Evolutionary conservation across 1,140 invertebrate species (phyloP), one percentile per base, ranked within the genome.

Genomic region (Zaprionus capensis): DNA sequence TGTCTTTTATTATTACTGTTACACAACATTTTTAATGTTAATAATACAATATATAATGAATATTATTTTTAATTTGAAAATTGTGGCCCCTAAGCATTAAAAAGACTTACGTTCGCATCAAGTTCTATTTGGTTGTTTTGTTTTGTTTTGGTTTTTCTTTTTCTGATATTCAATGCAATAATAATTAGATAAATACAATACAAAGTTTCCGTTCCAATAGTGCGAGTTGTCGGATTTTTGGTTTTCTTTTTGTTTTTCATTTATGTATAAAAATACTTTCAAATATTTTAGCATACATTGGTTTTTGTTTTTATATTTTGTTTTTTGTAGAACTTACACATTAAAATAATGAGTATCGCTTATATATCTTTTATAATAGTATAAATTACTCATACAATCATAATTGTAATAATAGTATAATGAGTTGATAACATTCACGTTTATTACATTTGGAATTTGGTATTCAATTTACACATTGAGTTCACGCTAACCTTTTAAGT

Each of bases 31-130:
- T 90, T 90, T 90, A 90, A 88, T 88, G 84, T 88, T 90, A 90
- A 86, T 85, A 82, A 87, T 88, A 85, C 81, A 80, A 74, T 88
- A 88, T 84, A 81, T 88, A 87, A 88, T 83, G 46, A 85, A 83
- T 77, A 72, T 70, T 86, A 80, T 78, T 67, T 53, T 75, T 78
- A 51, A 46, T 88, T 87, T 72, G 83, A 92, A 90, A 90, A 90
- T 91, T 90, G 86, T 90, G 86, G 86, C 86, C 86, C 86, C 86
- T 90, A 90, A 90, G 86, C 86, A 90, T 90, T 90, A 81, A 90
- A 87, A 90, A 91, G 87, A 91, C 82, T 91, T 66, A 65, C 72
- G 79, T 81, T 78, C 80, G 72, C 69, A 75, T 82, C 68, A 87
- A 83, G 66, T 91, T 87, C 67, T 86, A 76, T 76, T 82, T 78